Conservation (phyloP, 2,113 vertebrate genomes). For the Grantiella picta region DNA sequence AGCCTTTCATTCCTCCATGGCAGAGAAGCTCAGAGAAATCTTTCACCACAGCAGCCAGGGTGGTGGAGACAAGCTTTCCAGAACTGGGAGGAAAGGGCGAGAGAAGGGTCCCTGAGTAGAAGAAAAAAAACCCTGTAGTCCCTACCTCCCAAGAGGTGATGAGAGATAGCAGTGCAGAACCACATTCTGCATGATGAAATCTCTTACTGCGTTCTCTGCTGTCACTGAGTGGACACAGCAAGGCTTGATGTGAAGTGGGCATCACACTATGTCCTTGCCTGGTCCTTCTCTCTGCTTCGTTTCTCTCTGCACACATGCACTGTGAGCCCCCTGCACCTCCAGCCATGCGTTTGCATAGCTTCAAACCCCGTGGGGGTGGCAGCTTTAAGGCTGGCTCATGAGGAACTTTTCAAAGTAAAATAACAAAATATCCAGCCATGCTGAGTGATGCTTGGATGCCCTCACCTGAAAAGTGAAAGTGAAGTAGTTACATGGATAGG, state of each 20-base stretch:
- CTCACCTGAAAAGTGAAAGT: neutral
- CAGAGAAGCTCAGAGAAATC: neutral
- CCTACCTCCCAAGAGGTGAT: neutral
- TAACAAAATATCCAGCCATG: neutral
- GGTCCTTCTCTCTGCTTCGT: neutral
- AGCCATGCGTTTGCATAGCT: neutral
- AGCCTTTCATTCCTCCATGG: neutral
- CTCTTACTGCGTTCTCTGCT: neutral
- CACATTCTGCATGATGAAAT: neutral
- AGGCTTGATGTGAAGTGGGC: neutral
- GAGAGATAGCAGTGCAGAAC: neutral
- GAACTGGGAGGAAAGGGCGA: neutral
- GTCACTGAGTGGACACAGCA: neutral
- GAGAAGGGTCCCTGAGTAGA: neutral
- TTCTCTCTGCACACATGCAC: neutral
- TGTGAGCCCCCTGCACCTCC: neutral
- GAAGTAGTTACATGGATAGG: neutral
- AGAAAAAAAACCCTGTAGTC: neutral
- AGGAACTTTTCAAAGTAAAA: neutral
- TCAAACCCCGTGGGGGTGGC: neutral
- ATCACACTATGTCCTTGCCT: rapidly evolving
- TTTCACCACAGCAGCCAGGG: neutral
- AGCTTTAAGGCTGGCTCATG: rapidly evolving
- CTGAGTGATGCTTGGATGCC: neutral
- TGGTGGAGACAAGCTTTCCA: neutral